phyloP scores from a whole-genome alignment of 1,140 invertebrate genomes.

The Meteorus sp. region DNA sequence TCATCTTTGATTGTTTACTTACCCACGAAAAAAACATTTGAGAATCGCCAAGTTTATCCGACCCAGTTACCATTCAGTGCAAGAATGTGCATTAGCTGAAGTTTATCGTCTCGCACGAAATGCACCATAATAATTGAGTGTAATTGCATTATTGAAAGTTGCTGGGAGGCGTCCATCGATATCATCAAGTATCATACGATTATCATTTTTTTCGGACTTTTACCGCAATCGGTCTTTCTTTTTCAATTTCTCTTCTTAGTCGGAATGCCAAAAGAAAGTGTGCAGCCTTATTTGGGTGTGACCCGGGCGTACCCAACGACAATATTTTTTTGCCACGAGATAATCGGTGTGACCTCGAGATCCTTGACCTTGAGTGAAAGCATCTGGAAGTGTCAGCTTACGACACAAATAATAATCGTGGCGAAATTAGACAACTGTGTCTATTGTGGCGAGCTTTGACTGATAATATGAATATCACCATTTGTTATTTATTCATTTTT shows the following conservation, averaged over 20 bases:
- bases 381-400: conserved; percentile 17
- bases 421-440: conserved; percentile 17
- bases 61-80: conserved; percentile 40
- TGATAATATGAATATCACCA: too few species aligned
- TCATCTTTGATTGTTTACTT: conserved; percentile 21
- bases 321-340: conserved; percentile 13
- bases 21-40: conserved; percentile 8
- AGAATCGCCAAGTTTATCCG: conserved; percentile 29
- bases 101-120: neutral
- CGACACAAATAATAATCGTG: neutral
- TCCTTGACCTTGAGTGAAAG: conserved; percentile 22
- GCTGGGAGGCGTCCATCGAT: conserved; percentile 15
- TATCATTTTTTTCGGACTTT: too few species aligned
- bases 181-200: too few species aligned
- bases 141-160: conserved; percentile 29
- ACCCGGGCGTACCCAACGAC: conserved; percentile 1
- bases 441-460: neutral
- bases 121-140: conserved; percentile 24
- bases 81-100: neutral
- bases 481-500: too few species aligned
- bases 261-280: neutral
- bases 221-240: neutral
- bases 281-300: conserved; percentile 16
- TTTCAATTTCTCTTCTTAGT: neutral
- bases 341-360: conserved; percentile 20